phyloP scores from a whole-genome alignment of 2,113 vertebrate genomes.

The Vulpes lagopus region DNA sequence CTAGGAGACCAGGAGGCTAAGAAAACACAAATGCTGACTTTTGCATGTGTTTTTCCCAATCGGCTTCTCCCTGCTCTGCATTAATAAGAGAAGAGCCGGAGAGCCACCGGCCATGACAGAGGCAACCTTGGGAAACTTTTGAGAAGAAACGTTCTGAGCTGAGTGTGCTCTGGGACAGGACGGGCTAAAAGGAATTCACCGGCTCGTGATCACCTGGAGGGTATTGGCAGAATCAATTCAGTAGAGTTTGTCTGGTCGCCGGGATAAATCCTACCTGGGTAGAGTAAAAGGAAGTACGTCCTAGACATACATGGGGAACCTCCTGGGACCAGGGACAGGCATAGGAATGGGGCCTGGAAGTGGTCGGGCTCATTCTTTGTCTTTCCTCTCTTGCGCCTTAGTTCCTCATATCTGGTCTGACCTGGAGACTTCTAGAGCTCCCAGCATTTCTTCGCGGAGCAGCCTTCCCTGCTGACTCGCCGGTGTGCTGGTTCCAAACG shows the following conservation, averaged over 20 bases:
- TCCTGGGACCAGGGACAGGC: background rate
- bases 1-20: background rate
- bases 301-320: background rate
- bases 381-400: accelerated
- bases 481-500: background rate
- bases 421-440: background rate
- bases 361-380: too few species aligned
- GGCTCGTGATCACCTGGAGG: background rate
- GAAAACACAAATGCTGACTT: background rate
- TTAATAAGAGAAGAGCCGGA: background rate
- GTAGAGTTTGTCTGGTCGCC: background rate
- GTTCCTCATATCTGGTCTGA: background rate
- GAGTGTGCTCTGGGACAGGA: background rate
- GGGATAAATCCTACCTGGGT: background rate
- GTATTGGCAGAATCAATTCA: constrained; percentile 25
- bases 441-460: background rate
- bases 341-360: background rate
- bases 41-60: background rate
- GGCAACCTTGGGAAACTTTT: background rate
- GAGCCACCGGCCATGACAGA: background rate
- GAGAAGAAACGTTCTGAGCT: background rate
- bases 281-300: background rate
- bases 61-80: background rate
- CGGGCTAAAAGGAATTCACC: constrained; percentile 1
- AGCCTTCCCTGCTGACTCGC: background rate